Conservation (phyloP, 2,888 invertebrate species). For the Andrena flavipes region DNA sequence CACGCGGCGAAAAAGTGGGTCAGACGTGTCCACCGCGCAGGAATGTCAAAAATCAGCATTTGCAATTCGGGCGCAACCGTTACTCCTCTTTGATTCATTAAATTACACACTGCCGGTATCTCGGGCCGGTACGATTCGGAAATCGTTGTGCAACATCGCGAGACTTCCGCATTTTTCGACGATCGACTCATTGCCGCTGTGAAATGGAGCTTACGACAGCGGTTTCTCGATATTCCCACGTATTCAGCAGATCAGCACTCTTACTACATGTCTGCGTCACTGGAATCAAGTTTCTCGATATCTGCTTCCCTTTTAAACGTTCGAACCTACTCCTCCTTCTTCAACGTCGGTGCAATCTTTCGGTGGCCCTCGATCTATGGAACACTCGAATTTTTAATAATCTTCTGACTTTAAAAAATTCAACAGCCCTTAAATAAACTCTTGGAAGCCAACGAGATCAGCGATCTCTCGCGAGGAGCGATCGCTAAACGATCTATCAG, state of each 20-base stretch:
- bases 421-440: too few species aligned
- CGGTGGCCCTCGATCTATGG: background rate
- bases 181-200: too few species aligned
- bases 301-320: too few species aligned
- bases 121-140: background rate
- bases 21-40: constrained; percentile 46
- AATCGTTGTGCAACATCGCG: constrained; percentile 21
- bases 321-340: too few species aligned
- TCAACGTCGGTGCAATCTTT: background rate
- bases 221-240: too few species aligned
- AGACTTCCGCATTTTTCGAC: constrained; percentile 30
- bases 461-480: background rate
- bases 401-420: background rate
- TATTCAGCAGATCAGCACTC: too few species aligned
- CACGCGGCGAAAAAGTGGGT: constrained; percentile 41
- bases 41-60: constrained; percentile 62
- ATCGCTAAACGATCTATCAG: constrained; percentile 13
- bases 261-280: too few species aligned
- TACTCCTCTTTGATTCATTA: constrained; percentile 51
- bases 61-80: constrained; percentile 52
- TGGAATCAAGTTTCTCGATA: too few species aligned
- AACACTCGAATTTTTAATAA: background rate
- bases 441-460: background rate
- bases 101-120: constrained; percentile 26
- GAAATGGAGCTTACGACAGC: too few species aligned